Evolutionary conservation across 1,140 invertebrate species (phyloP), one percentile per base, ranked within the genome.

Genomic region (Doryteuthis pealeii): DNA sequence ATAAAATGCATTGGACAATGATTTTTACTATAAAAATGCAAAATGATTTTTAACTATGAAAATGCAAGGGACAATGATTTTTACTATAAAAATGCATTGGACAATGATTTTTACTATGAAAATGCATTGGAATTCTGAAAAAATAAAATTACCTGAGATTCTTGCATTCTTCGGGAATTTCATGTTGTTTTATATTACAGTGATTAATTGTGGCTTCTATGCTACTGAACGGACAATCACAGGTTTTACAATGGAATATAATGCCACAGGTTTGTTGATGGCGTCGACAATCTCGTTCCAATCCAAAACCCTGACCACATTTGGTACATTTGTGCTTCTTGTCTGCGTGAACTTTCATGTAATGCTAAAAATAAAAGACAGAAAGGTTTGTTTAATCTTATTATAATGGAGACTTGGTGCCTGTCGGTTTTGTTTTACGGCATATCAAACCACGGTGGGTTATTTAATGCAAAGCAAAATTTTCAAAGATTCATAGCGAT

Each of bases 241-340:
- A 81, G 18, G 75, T 73, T 28, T 35, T 66, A 68, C 80, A 81
- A 18, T 32, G 8, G 49, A 76, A 79, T 5, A 73, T 28, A 4
- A 78, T 66, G 54, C 79, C 79, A 77, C 79, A 80, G 66, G 70
- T 68, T 10, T n/a, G 66, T 54, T 73, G 65, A 43, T 80, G 79
- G 49, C 69, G 72, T 1, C 66, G 35, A 32, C 62, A 73, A 33
- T 76, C 77, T 31, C 70, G 73, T 22, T 75, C 75, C 74, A 78
- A 65, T 54, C 76, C 75, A 77, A 80, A 80, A 12, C 71, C 75
- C 58, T 28, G 26, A 26, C 68, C 72, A 76, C 79, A 80, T 58
- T 78, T 76, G 22, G 68, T 65, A 68, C 79, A 80, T 43, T 75
- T 78, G 33, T 69, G 76, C 26, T 80, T 80, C 58, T 80, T 80